Evolutionary conservation across 2,113 vertebrate genomes (phyloP).

Genomic region (Oxyura jamaicensis): DNA sequence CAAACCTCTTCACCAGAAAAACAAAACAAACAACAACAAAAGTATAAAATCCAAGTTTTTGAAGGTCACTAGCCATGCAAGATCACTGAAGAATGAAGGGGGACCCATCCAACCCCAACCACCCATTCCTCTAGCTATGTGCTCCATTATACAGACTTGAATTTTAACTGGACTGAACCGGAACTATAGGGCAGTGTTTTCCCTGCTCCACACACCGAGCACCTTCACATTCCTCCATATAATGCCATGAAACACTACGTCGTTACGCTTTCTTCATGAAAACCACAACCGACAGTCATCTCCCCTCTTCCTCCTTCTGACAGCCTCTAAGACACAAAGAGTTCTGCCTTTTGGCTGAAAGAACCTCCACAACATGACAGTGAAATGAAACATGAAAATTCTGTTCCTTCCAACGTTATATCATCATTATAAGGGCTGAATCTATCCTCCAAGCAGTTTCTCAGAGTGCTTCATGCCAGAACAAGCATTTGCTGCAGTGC

Average conservation of each 20-base stretch:
- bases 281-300: not conserved
- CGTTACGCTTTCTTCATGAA: not conserved
- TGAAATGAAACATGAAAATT: not conserved
- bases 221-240: not conserved
- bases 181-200: rapidly evolving
- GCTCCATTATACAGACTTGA: rapidly evolving
- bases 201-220: not conserved
- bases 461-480: rapidly evolving
- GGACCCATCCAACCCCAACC: not conserved
- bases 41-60: not conserved
- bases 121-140: rapidly evolving
- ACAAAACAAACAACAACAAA: not conserved
- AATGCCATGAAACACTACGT: rapidly evolving
- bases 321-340: not conserved
- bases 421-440: rapidly evolving
- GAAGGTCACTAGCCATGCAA: not conserved
- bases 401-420: not conserved
- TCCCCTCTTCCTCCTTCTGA: not conserved
- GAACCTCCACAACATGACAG: not conserved
- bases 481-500: rapidly evolving
- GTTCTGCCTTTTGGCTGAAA: not conserved
- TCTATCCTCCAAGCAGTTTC: not conserved
- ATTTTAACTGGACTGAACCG: not conserved
- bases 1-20: not conserved
- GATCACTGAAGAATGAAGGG: not conserved